These are phyloP conservation scores for Ylistrum balloti DNA, from an alignment of 1,140 invertebrate species.

Conservation along the genomic window DNA sequence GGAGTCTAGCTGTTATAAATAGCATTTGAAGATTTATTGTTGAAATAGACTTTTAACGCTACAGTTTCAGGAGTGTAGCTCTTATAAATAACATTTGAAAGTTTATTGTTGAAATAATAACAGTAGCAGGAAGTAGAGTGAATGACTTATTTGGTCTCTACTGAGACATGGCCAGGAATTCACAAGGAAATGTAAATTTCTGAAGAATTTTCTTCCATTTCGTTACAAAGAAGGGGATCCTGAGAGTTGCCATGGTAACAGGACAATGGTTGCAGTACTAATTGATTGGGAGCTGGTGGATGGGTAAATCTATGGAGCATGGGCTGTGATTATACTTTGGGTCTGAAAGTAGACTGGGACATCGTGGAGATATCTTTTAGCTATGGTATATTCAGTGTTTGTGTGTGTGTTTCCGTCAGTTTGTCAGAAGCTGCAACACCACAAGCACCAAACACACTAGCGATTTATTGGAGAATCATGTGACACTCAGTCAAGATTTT, in stretches of 20 bases:
- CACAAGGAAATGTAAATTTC: background rate
- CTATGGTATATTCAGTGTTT: background rate
- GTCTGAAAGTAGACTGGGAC: background rate
- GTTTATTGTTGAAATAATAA: background rate
- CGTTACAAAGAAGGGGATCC: background rate
- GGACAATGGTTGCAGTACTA: constrained; percentile 13
- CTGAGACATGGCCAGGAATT: background rate
- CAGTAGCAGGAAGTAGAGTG: background rate
- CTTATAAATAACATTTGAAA: no score
- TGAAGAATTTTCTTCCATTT: background rate
- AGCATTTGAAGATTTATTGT: no score
- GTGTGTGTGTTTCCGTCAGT: background rate
- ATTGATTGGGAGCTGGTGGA: background rate
- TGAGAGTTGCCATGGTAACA: constrained; percentile 7
- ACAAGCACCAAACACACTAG: background rate
- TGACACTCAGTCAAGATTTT: background rate
- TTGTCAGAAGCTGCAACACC: background rate
- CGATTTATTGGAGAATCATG: constrained; percentile 10
- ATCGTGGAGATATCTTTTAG: constrained; percentile 19
- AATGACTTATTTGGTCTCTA: background rate
- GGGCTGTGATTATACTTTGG: constrained; percentile 3
- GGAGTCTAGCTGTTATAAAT: no score
- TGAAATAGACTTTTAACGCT: no score
- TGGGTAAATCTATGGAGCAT: background rate
- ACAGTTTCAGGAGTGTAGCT: no score